Conservation (phyloP, 2,113 vertebrate genomes). For the Siniperca knerii region DNA sequence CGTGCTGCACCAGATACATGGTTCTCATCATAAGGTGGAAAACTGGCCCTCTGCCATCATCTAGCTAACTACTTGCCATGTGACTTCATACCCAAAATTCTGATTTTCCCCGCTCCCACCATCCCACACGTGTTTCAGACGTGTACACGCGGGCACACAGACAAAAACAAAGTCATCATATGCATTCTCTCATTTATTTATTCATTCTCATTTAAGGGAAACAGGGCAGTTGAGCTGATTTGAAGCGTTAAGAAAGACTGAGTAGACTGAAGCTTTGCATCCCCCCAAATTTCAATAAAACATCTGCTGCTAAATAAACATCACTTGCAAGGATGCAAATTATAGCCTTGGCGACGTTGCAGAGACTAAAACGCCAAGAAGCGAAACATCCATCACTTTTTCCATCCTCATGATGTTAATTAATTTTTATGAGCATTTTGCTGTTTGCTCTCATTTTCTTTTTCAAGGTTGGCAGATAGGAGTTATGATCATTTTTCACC, state of each 20-base stretch:
- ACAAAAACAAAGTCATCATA: constrained; percentile 42
- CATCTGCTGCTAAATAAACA: constrained; percentile 75
- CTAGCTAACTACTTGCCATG: constrained; percentile 47
- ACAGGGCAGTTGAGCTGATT: constrained; percentile 12
- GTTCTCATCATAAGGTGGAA: constrained; percentile 72
- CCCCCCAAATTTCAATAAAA: constrained; percentile 36
- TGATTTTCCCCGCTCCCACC: constrained; percentile 18
- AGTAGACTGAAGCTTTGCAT: constrained; percentile 25
- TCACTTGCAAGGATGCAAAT: constrained; percentile 61
- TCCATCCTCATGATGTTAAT: constrained; percentile 68
- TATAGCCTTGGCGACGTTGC: constrained; percentile 54
- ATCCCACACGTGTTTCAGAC: constrained; percentile 51
- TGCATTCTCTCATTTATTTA: constrained; percentile 34
- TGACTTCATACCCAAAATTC: constrained; percentile 69
- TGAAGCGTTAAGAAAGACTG: neutral
- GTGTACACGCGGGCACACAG: constrained; percentile 22
- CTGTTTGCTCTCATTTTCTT: constrained; percentile 63
- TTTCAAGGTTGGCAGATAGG: constrained; percentile 52
- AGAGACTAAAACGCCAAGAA: constrained; percentile 52
- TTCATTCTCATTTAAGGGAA: neutral
- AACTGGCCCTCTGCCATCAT: constrained; percentile 58
- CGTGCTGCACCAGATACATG: constrained; percentile 72
- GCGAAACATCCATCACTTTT: constrained; percentile 71
- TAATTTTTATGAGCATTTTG: constrained; percentile 71
- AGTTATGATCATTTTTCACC: constrained; percentile 60